A percentile compares a stretch with the other conserved stretches of the same genome.
Evolutionary conservation across 2,888 invertebrate species (phyloP).

Genomic region (Epirrita christyi): DNA sequence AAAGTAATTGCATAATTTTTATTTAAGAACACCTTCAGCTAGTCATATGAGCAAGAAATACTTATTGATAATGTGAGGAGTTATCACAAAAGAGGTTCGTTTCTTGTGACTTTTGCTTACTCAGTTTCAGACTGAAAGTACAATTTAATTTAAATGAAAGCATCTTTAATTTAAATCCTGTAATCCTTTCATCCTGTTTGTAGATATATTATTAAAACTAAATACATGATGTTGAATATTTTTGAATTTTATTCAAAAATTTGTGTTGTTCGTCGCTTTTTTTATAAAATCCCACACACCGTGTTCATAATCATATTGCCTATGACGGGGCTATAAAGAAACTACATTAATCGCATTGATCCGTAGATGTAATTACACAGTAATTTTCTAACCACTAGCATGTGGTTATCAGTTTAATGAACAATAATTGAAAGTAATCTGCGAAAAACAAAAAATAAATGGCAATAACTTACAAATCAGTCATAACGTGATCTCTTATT

Average conservation of each 20-base stretch:
- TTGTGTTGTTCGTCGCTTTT: not conserved
- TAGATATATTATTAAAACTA: too few species aligned
- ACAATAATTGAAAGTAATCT: not conserved
- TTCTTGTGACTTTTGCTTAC: too few species aligned
- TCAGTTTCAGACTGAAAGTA: too few species aligned
- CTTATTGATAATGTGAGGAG: not conserved
- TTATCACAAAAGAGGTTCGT: too few species aligned
- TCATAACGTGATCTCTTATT: not conserved
- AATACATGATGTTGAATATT: too few species aligned
- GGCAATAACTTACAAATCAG: not conserved
- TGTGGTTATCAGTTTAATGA: not conserved
- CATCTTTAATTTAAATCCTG: too few species aligned
- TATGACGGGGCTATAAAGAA: not conserved
- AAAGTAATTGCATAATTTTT: conserved; percentile 69
- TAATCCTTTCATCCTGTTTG: too few species aligned
- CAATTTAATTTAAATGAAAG: too few species aligned
- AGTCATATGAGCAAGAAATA: conserved; percentile 47
- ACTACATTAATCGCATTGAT: not conserved
- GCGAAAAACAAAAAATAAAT: not conserved
- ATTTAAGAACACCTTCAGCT: conserved; percentile 49
- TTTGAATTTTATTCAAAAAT: too few species aligned
- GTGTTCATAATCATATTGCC: not conserved
- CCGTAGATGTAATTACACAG: not conserved
- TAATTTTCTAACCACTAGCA: not conserved
- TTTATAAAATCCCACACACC: not conserved